phyloP scores from a whole-genome alignment of 2,113 vertebrate species.

The Artemisiospiza belli region DNA sequence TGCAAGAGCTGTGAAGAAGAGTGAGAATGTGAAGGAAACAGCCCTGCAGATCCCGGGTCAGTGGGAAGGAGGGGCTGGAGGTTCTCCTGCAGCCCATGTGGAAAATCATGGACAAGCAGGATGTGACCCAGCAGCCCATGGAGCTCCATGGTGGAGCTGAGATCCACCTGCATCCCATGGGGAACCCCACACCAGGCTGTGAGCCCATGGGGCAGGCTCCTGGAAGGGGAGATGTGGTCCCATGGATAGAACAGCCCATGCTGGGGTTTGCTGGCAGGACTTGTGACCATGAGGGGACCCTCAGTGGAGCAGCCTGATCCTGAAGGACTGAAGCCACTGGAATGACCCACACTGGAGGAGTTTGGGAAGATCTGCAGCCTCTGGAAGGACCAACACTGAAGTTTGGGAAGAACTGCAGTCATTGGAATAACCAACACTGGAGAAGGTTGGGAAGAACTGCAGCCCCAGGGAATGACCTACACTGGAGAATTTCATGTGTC shows the following conservation, averaged over 20 bases:
- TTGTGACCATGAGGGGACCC: neutral
- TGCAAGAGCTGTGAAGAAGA: neutral
- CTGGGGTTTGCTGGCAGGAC: neutral
- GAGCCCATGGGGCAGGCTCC: neutral
- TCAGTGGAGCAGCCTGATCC: neutral
- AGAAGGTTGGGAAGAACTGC: too few species aligned
- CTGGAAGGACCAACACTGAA: rapidly evolving
- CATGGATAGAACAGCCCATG: neutral
- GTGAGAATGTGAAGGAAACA: neutral
- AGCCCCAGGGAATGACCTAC: too few species aligned
- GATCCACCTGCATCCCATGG: neutral
- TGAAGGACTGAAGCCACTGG: neutral
- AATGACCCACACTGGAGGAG: neutral
- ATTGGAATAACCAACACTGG: neutral
- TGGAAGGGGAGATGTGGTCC: neutral
- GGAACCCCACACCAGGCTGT: neutral
- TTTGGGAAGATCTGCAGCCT: neutral
- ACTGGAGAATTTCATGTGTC: neutral
- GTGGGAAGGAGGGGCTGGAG: neutral
- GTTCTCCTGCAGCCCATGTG: neutral
- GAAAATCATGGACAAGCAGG: neutral
- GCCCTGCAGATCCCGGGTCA: neutral
- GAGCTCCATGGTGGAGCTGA: neutral
- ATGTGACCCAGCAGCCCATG: neutral
- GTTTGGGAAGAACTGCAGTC: too few species aligned